A percentile compares a stretch with the other conserved stretches of the same genome.
These are phyloP conservation scores for Phalacrocorax aristotelis DNA, from an alignment of 2,113 vertebrate species.

Conservation along the genomic window DNA sequence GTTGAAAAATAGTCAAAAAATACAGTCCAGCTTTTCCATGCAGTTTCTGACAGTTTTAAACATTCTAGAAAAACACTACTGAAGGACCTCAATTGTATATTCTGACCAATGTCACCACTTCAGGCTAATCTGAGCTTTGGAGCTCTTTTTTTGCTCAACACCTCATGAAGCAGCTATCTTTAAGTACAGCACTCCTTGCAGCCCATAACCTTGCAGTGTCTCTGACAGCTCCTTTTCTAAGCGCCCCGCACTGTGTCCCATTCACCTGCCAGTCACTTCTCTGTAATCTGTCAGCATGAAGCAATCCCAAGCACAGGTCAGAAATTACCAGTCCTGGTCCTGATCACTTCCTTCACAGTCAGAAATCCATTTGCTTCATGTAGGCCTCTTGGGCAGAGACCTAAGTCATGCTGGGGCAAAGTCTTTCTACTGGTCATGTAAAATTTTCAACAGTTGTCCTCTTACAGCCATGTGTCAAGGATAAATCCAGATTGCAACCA, in stretches of 20 bases:
- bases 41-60: not conserved
- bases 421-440: not conserved
- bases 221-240: not conserved
- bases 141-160: not conserved
- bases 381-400: not conserved
- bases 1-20: not conserved
- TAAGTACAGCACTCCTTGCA: not conserved
- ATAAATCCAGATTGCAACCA: not conserved
- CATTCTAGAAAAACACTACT: not conserved
- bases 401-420: not conserved
- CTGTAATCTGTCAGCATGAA: not conserved
- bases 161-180: not conserved
- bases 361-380: not conserved
- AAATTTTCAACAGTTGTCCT: not conserved
- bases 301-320: not conserved
- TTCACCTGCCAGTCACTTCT: not conserved
- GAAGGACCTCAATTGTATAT: not conserved
- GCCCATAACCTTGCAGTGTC: not conserved
- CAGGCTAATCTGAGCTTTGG: not conserved
- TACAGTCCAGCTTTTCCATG: not conserved
- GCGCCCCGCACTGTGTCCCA: rapidly evolving
- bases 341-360: not conserved
- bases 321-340: not conserved
- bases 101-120: not conserved
- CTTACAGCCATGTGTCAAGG: not conserved